A percentile compares a stretch with the other conserved stretches of the same genome.
These are phyloP conservation scores for Agrotis ipsilon DNA, from an alignment of 2,888 invertebrate genomes.

Conservation along the genomic window DNA sequence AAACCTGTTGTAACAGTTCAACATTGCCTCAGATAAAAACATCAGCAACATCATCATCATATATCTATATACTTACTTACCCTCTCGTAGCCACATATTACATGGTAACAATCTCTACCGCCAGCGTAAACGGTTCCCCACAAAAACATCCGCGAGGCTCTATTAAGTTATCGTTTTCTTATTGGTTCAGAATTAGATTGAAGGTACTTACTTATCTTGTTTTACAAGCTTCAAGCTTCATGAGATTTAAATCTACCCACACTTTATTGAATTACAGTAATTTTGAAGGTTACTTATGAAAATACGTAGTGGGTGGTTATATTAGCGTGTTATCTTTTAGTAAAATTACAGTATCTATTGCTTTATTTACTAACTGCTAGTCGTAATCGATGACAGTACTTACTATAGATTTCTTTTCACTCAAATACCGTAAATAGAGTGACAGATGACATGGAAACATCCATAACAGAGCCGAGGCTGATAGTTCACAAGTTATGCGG, in stretches of 20 bases:
- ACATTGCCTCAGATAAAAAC: too few relatives aligned
- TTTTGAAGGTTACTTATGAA: slow-evolving; percentile 8
- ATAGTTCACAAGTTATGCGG: slow-evolving; percentile 56
- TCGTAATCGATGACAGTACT: too few relatives aligned
- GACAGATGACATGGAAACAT: slow-evolving; percentile 29
- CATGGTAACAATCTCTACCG: slow-evolving; percentile 3
- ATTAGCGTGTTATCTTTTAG: background rate
- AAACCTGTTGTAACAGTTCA: too few relatives aligned
- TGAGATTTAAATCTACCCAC: slow-evolving; percentile 23
- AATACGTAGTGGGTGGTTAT: slow-evolving; percentile 1
- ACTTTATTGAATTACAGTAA: slow-evolving; percentile 13
- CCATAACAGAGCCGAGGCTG: background rate
- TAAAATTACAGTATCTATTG: background rate
- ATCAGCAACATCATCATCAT: too few relatives aligned
- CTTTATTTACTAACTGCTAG: too few relatives aligned
- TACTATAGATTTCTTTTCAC: too few relatives aligned
- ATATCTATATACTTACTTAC: too few relatives aligned
- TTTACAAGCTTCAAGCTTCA: slow-evolving; percentile 20
- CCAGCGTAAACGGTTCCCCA: slow-evolving; percentile 31
- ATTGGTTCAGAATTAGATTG: slow-evolving; percentile 48
- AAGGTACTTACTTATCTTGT: background rate
- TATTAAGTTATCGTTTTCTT: slow-evolving; percentile 51
- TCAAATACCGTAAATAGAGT: background rate
- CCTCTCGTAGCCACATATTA: slow-evolving; percentile 7
- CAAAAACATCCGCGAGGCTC: slow-evolving; percentile 41